Percentiles rank a stretch among this genome's conserved stretches.
phyloP scores from a whole-genome alignment of 2,888 invertebrate genomes.

The Cheilosia soror region DNA sequence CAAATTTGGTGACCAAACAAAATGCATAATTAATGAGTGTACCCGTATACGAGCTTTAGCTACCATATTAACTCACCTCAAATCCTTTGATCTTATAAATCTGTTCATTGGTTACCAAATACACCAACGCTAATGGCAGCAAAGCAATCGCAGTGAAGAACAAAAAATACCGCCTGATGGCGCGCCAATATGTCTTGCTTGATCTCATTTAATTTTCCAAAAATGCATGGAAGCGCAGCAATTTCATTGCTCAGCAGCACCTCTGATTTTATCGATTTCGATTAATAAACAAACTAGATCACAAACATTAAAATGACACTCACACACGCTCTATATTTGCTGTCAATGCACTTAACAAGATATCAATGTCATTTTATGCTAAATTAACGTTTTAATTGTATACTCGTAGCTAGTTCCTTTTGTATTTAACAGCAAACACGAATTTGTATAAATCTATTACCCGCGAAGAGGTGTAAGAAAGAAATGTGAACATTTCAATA shows the following conservation, averaged over 20 bases:
- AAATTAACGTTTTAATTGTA: conserved; percentile 24
- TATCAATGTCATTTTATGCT: not conserved
- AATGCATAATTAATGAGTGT: not conserved
- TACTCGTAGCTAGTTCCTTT: not conserved
- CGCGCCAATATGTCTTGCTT: conserved; percentile 83
- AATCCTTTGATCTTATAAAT: conserved; percentile 83
- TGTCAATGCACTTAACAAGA: conserved; percentile 23
- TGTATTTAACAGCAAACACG: not conserved
- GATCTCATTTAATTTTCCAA: conserved; percentile 82
- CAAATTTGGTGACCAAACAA: not conserved
- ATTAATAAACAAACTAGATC: conserved; percentile 10
- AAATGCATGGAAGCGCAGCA: conserved; percentile 68
- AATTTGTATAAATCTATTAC: conserved; percentile 38
- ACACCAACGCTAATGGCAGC: conserved; percentile 83
- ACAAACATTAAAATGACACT: not conserved
- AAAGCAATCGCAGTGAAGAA: conserved; percentile 83
- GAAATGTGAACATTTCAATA: conserved; percentile 31
- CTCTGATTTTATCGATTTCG: conserved; percentile 24
- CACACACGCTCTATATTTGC: not conserved
- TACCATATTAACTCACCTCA: conserved; percentile 78
- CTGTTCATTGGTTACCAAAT: conserved; percentile 83
- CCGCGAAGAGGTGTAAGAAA: conserved; percentile 25
- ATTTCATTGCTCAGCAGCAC: conserved; percentile 71
- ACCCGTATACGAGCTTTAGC: too few relatives aligned
- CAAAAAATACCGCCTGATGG: conserved; percentile 83